Percentiles rank a stretch among this genome's conserved stretches.
Conservation (phyloP, 2,888 invertebrate genomes). For the Chrysolina haemoptera region DNA sequence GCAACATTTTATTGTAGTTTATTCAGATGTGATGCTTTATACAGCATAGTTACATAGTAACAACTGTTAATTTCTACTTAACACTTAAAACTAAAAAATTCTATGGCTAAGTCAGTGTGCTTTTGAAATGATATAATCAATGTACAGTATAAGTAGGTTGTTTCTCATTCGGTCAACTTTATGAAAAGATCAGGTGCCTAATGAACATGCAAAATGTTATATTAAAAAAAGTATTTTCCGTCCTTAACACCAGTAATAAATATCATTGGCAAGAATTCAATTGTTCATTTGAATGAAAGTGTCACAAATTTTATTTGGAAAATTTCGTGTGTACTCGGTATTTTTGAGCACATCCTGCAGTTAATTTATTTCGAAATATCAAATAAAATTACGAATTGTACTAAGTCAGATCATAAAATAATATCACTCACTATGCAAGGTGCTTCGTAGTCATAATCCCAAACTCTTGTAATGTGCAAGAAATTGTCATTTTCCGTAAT, state of each 20-base stretch:
- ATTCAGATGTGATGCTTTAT: slow-evolving; percentile 77
- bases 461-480: neutral
- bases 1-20: slow-evolving; percentile 80
- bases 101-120: slow-evolving; percentile 72
- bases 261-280: slow-evolving; percentile 56
- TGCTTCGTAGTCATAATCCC: slow-evolving; percentile 15
- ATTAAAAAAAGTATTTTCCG: slow-evolving; percentile 57
- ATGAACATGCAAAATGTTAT: slow-evolving; percentile 64
- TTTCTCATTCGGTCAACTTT: slow-evolving; percentile 60
- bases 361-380: slow-evolving; percentile 52
- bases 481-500: neutral
- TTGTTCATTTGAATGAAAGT: slow-evolving; percentile 17
- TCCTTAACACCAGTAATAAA: slow-evolving; percentile 60
- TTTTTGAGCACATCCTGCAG: slow-evolving; percentile 56
- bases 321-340: slow-evolving; percentile 51
- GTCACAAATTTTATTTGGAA: slow-evolving; percentile 47
- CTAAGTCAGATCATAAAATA: slow-evolving; percentile 56
- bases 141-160: slow-evolving; percentile 48
- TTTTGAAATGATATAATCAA: slow-evolving; percentile 66
- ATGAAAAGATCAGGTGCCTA: slow-evolving; percentile 64
- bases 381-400: slow-evolving; percentile 53
- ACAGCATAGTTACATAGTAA: slow-evolving; percentile 81
- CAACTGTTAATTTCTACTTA: slow-evolving; percentile 74
- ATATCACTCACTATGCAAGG: slow-evolving; percentile 65
- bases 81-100: slow-evolving; percentile 80